Percentiles rank a stretch among this genome's conserved stretches.
Conservation (phyloP, 2,888 invertebrate genomes). For the Teleogryllus oceanicus region DNA sequence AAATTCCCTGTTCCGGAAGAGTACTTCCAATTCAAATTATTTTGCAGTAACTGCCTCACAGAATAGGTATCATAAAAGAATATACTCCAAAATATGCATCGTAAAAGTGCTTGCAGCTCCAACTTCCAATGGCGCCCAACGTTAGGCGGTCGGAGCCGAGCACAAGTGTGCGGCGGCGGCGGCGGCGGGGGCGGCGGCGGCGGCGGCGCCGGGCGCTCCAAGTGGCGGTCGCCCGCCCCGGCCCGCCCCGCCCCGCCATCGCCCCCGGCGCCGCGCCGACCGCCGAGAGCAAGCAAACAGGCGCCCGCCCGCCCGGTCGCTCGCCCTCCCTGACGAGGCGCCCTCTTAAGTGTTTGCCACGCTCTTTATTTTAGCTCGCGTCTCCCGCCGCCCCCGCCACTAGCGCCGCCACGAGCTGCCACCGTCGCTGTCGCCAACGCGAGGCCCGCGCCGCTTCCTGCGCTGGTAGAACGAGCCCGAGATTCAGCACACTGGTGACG, state of each 20-base stretch:
- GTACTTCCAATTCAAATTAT: too few species aligned
- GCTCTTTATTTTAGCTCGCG: conserved; percentile 18
- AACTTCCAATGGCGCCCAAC: too few species aligned
- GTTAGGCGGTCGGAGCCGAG: too few species aligned
- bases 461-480: neutral
- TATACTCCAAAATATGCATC: too few species aligned
- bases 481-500: too few species aligned
- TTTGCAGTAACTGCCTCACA: too few species aligned
- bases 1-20: too few species aligned
- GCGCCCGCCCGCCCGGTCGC: neutral
- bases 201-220: too few species aligned
- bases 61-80: too few species aligned
- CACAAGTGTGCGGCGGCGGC: too few species aligned
- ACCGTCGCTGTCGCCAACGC: neutral
- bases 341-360: conserved; percentile 18
- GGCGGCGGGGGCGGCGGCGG: too few species aligned
- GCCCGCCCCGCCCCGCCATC: neutral
- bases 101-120: too few species aligned
- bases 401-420: neutral
- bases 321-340: neutral
- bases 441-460: neutral
- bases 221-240: neutral
- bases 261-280: neutral
- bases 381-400: neutral
- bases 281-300: conserved; percentile 1